Percentiles rank a stretch among this genome's conserved stretches.
Evolutionary conservation across 1,140 invertebrate genomes (phyloP).

Genomic region (Drosophila tropicalis): DNA sequence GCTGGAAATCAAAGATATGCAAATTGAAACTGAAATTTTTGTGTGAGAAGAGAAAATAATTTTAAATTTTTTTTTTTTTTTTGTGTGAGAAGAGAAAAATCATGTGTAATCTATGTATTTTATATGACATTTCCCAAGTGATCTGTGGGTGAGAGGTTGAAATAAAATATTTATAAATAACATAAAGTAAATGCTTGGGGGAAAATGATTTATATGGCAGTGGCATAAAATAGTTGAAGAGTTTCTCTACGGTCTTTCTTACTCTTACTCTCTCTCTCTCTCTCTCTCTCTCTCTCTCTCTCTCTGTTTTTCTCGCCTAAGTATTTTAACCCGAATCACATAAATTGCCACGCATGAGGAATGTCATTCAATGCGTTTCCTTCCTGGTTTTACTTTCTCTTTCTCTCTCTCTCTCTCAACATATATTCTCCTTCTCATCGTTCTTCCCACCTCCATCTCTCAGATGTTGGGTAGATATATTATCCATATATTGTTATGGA

Average conservation of each 20-base stretch:
- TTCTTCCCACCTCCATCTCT: neutral
- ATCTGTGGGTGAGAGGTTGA: slow-evolving; percentile 23
- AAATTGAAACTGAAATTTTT: slow-evolving; percentile 79
- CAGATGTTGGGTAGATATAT: slow-evolving; percentile 9
- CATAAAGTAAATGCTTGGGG: slow-evolving; percentile 66
- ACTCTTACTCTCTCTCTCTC: slow-evolving; percentile 23
- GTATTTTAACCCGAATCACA: slow-evolving; percentile 45
- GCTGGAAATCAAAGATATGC: slow-evolving; percentile 79
- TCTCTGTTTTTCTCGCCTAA: too few relatives aligned
- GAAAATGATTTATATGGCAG: slow-evolving; percentile 73
- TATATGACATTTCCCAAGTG: slow-evolving; percentile 72
- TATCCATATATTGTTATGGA: slow-evolving; percentile 56
- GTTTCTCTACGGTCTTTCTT: slow-evolving; percentile 34
- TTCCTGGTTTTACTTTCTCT: slow-evolving; percentile 18
- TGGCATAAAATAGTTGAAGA: slow-evolving; percentile 63
- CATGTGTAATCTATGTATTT: slow-evolving; percentile 56
- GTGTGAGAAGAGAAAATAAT: slow-evolving; percentile 31
- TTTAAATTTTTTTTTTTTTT: too few relatives aligned
- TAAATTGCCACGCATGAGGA: slow-evolving; percentile 76
- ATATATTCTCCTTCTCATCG: neutral
- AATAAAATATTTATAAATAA: slow-evolving; percentile 75
- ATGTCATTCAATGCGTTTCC: slow-evolving; percentile 66
- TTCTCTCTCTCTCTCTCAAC: neutral
- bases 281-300: slow-evolving; percentile 47
- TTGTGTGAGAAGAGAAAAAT: too few relatives aligned